Evolutionary conservation across 2,888 invertebrate species (phyloP), one percentile per base, ranked within the genome.

Genomic region (Pristionchus mayeri): DNA sequence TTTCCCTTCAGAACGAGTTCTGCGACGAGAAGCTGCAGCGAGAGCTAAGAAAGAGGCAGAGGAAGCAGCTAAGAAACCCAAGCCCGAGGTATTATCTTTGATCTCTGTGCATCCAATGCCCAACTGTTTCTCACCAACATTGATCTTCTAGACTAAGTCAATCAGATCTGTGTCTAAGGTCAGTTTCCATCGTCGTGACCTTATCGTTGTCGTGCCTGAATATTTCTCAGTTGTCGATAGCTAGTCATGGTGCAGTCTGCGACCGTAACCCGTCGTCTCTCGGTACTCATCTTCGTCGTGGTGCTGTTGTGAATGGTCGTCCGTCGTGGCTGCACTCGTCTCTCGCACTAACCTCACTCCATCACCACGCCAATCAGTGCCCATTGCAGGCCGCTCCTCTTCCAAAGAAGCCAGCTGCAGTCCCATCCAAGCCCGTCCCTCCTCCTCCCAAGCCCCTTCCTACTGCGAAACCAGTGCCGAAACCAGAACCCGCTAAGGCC

Each of bases 21-120:
- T 91, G 44, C 87, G 92, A 83, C 86, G 91, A 75, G 91, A 91
- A 84, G 89, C 88, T 2, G 89, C 89, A 34, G 85, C 87, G 44
- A 88, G 87, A 85, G 89, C 88, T 0, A 87, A 87, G 13, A 85
- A 85, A 57, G 89, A 88, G 82, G 88, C 86, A 0, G 89, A 89
- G 37, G 88, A 88, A 13, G 85, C 86, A n/a, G 87, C 86, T 13
- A 88, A 88, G 84, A 86, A 87, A 34, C 85, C 27, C 1, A 34
- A 57, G 24, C 60, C 57, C 27, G 48, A 44, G 44, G 57, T 50
- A 7, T 52, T 52, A 52, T 79, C 79, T 79, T 79, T 52, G 52
- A 52, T 52, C 52, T 6, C 57, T 24, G 7, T 11, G 21, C 21
- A 4, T 21, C 21, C 11, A 13, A 57, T 57, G 27, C 21, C 57